Percentiles rank a stretch among this genome's conserved stretches.
These are phyloP conservation scores for Drosophila longiperda DNA, from an alignment of 2,888 invertebrate genomes.

Conservation along the genomic window DNA sequence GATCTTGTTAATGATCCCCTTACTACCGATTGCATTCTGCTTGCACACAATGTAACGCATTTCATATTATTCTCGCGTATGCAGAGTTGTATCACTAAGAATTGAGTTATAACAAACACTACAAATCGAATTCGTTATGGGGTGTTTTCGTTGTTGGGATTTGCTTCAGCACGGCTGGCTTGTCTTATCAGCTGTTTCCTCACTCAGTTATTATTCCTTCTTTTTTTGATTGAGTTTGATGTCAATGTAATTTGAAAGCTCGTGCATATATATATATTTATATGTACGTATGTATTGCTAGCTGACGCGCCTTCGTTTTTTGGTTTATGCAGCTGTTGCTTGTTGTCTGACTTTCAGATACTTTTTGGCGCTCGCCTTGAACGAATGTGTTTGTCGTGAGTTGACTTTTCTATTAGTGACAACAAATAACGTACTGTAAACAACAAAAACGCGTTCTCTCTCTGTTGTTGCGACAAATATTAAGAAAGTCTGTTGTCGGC, in stretches of 20 bases:
- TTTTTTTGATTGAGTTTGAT: conserved; percentile 43
- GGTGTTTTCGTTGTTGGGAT: neutral
- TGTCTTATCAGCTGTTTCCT: conserved; percentile 67
- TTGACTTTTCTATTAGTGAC: conserved; percentile 6
- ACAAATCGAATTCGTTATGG: neutral
- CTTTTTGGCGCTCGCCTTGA: conserved; percentile 65
- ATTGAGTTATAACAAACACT: no score
- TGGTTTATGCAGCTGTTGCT: conserved; percentile 44
- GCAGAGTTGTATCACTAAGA: neutral
- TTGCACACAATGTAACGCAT: no score
- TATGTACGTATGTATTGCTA: conserved; percentile 12
- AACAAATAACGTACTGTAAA: conserved; percentile 4
- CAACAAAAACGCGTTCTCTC: conserved; percentile 7
- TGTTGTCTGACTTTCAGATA: conserved; percentile 64
- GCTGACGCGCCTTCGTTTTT: conserved; percentile 70
- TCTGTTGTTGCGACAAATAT: conserved; percentile 59
- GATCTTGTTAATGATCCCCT: neutral
- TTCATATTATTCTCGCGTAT: neutral
- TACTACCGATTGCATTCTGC: neutral
- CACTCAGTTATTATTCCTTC: conserved; percentile 4
- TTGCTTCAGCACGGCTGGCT: conserved; percentile 45
- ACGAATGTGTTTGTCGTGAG: conserved; percentile 59
- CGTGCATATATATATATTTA: conserved; percentile 7
- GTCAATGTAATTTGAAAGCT: conserved; percentile 57
- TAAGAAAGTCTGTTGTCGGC: conserved; percentile 35